Evolutionary conservation across 2,888 invertebrate genomes (phyloP).

Genomic region (Neoascia interrupta): DNA sequence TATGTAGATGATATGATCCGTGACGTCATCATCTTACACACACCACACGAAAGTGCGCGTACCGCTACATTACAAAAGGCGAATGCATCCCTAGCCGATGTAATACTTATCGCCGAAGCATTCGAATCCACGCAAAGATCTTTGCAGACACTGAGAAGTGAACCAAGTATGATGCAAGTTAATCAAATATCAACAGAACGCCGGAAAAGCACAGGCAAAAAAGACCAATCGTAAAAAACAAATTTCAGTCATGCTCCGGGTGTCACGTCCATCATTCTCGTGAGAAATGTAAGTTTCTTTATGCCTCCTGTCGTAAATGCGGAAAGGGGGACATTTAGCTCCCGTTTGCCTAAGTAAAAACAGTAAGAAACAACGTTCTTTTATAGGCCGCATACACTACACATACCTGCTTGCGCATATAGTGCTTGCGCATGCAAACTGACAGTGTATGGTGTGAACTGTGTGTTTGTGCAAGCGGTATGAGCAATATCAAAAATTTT

Average conservation of each 20-base stretch:
- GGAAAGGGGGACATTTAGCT: conserved; percentile 46
- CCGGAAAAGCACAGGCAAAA: too few relatives aligned
- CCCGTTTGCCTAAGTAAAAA: conserved; percentile 26
- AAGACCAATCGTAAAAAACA: too few relatives aligned
- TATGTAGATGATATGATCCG: conserved; percentile 65
- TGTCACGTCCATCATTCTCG: conserved; percentile 46
- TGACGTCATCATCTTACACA: conserved; percentile 54
- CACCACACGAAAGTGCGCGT: conserved; percentile 61
- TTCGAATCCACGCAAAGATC: conserved; percentile 57
- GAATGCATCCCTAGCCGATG: conserved; percentile 50
- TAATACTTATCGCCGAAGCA: conserved; percentile 43
- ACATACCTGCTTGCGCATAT: too few relatives aligned
- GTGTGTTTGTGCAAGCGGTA: too few relatives aligned
- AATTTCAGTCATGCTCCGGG: conserved; percentile 53
- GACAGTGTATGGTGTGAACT: too few relatives aligned
- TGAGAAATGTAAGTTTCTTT: conserved; percentile 43
- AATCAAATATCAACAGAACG: too few relatives aligned
- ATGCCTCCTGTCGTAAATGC: conserved; percentile 40
- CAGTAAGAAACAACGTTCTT: too few relatives aligned
- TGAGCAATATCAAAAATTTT: too few relatives aligned
- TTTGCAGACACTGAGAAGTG: neutral
- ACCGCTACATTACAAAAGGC: conserved; percentile 61
- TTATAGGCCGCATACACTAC: too few relatives aligned
- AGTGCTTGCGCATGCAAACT: too few relatives aligned
- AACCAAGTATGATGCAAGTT: too few relatives aligned